phyloP scores from a whole-genome alignment of 2,888 invertebrate genomes.

The Macrosoma leucophasiata region DNA sequence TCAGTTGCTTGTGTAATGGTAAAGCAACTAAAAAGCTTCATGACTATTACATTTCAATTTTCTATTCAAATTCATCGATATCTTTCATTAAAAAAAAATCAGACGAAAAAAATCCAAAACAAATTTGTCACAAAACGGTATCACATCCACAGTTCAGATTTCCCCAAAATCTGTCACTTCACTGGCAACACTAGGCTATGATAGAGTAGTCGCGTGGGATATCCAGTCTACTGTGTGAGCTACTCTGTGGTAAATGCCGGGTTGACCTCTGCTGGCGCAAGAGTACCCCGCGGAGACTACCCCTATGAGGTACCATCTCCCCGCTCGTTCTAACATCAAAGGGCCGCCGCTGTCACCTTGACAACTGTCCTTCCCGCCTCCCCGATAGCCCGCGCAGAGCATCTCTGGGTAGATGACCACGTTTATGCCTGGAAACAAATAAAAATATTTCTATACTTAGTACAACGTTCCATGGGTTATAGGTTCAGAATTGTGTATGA shows the following conservation, averaged over 20 bases:
- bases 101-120: too few relatives aligned
- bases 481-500: too few relatives aligned
- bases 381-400: constrained; percentile 95
- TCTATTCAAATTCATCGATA: too few relatives aligned
- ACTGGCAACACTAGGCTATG: constrained; percentile 35
- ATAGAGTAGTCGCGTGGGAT: constrained; percentile 74
- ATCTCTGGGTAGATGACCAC: constrained; percentile 96
- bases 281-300: constrained; percentile 96
- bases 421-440: constrained; percentile 84
- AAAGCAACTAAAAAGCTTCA: too few relatives aligned
- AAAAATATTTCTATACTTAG: too few relatives aligned
- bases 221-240: constrained; percentile 97
- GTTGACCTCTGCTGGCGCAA: constrained; percentile 94
- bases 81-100: too few relatives aligned
- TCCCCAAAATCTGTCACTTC: too few relatives aligned
- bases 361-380: constrained; percentile 87
- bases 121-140: too few relatives aligned
- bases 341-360: constrained; percentile 93
- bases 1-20: too few relatives aligned
- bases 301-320: constrained; percentile 92
- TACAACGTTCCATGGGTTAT: too few relatives aligned
- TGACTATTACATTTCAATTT: too few relatives aligned
- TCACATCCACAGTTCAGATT: too few relatives aligned
- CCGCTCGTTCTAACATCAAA: constrained; percentile 89
- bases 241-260: constrained; percentile 95